Conservation (phyloP, 2,113 vertebrate species). For the Thamnophis sirtalis region DNA sequence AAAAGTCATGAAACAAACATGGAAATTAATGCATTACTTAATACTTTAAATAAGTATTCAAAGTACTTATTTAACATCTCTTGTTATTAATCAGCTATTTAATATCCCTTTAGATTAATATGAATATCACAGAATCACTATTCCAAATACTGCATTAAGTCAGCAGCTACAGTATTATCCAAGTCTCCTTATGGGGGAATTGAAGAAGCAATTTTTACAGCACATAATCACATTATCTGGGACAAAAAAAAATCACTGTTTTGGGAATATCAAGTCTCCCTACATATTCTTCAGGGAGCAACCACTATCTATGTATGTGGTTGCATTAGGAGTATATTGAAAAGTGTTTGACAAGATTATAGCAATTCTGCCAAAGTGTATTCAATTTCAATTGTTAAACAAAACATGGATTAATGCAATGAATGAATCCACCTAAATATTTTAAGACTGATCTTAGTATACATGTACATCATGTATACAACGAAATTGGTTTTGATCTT, state of each 20-base stretch:
- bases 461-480: too few species aligned
- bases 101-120: neutral
- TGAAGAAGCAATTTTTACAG: neutral
- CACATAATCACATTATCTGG: neutral
- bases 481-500: neutral
- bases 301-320: neutral
- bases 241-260: neutral
- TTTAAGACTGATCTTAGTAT: neutral
- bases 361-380: neutral
- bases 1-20: neutral
- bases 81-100: neutral
- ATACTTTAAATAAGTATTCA: neutral
- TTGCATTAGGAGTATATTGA: neutral
- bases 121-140: slow-evolving; percentile 25
- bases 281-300: neutral
- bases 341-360: neutral
- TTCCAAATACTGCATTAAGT: neutral
- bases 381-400: neutral
- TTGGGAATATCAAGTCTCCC: neutral
- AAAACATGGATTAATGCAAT: neutral
- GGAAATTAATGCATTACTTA: neutral
- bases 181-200: neutral
- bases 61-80: neutral
- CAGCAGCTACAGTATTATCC: neutral
- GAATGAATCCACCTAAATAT: neutral